Evolutionary conservation across 2,797 vertebrate species (phyloP), one percentile per base, ranked within the genome.

Genomic region (Acridotheres tristis): DNA sequence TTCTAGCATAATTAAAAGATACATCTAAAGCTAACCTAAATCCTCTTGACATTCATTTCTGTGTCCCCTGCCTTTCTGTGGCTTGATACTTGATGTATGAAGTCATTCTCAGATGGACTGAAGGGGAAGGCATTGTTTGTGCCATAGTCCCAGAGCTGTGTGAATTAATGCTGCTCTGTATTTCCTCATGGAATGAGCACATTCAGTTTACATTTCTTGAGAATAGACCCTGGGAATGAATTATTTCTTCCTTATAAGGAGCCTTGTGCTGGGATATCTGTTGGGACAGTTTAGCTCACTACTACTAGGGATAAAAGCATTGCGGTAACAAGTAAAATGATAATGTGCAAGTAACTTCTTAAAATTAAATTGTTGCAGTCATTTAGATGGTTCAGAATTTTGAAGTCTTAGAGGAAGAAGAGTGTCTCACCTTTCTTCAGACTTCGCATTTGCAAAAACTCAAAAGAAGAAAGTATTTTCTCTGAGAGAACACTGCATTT

Each of bases 21-120:
- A 90, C 32, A 86, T 91, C 85, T 87, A 65, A 74, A 72, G 45
- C 92, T 92, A 72, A 94, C 21, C 61, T 88, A 71, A 93, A 45
- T 57, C 80, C 72, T 93, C 76, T 43, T 54, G 88, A 93, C 78
- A 63, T 73, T 85, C 16, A 36, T 93, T 89, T 96, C 21, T 93
- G 87, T 93, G 95, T 96, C 79, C 55, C 95, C 92, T 85, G 93
- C 45, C 81, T 96, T 94, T 94, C 59, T 93, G 92, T 89, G 95
- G 93, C 75, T 94, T 54, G n/a, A 79, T 93, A 55, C 72, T 93
- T 96, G 66, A 87, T 0, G 18, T 73, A 89, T 80, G 50, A 92
- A 88, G 73, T 94, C 83, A 86, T 91, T 84, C 83, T 58, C 68
- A 95, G 79, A 86, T 59, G 88, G 69, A 90, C 55, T 84, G 59